Conservation (phyloP, 92 coral and sea anemone species). For the Anthopleura xanthogrammica region DNA sequence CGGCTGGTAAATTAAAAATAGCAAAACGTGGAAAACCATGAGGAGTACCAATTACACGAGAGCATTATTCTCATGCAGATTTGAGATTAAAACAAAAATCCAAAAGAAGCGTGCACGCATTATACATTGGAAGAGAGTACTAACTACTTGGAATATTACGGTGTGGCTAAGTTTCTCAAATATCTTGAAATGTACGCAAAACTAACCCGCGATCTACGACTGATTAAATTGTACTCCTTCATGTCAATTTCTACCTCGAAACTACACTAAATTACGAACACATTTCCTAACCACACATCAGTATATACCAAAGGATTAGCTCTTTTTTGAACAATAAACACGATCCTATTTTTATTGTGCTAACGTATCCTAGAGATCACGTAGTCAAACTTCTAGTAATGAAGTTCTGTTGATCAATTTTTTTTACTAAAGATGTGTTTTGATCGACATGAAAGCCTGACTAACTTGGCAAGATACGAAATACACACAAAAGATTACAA, state of each 20-base stretch:
- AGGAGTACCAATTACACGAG: slow-evolving; percentile 26
- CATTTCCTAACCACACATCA: not conserved
- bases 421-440: slow-evolving; percentile 14
- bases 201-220: not conserved
- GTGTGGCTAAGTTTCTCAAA: not conserved
- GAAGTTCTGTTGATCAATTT: slow-evolving; percentile 30
- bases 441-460: slow-evolving; percentile 5
- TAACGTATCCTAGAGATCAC: slow-evolving; percentile 21
- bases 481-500: not conserved
- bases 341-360: not conserved
- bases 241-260: not conserved
- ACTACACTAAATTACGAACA: not conserved
- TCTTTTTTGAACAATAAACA: not conserved
- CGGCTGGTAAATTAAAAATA: slow-evolving; percentile 7
- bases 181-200: slow-evolving; percentile 20
- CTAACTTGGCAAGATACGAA: slow-evolving; percentile 1
- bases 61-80: slow-evolving; percentile 28
- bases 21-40: slow-evolving; percentile 23
- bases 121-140: not conserved
- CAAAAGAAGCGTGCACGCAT: slow-evolving; percentile 6
- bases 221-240: not conserved
- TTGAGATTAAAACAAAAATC: slow-evolving; percentile 11
- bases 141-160: slow-evolving; percentile 5
- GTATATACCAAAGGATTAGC: slow-evolving; percentile 1
- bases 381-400: slow-evolving; percentile 16